Percentiles rank a stretch among this genome's conserved stretches.
phyloP scores from a whole-genome alignment of 2,113 vertebrate genomes.

The Microcebus jonahi region DNA sequence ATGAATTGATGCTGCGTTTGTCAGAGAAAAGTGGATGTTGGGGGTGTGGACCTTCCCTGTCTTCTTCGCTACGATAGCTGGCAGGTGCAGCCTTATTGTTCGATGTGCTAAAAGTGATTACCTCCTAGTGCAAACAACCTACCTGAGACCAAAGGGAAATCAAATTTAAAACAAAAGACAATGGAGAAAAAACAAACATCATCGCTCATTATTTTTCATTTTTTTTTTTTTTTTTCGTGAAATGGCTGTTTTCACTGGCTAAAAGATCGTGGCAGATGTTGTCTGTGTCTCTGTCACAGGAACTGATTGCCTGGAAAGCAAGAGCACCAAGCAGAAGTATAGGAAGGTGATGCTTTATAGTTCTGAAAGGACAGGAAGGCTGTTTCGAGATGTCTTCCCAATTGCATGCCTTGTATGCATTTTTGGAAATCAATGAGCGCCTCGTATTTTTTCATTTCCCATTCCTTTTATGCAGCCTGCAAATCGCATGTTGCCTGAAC shows the following conservation, averaged over 20 bases:
- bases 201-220: slow-evolving; percentile 67
- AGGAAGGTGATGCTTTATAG: slow-evolving; percentile 8
- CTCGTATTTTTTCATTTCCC: background rate
- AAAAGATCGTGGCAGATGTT: slow-evolving; percentile 45
- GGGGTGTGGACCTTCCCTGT: background rate
- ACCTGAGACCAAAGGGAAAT: slow-evolving; percentile 57
- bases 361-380: background rate
- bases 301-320: slow-evolving; percentile 43
- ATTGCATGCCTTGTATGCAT: slow-evolving; percentile 22
- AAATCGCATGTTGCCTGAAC: background rate
- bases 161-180: slow-evolving; percentile 47
- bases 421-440: slow-evolving; percentile 21
- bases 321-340: background rate
- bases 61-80: background rate
- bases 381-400: slow-evolving; percentile 1
- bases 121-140: slow-evolving; percentile 20
- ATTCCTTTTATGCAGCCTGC: background rate
- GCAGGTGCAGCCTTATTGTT: background rate
- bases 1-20: background rate
- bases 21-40: background rate
- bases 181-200: slow-evolving; percentile 23
- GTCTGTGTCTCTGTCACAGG: slow-evolving; percentile 45
- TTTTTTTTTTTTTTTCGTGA: slow-evolving; percentile 45
- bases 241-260: slow-evolving; percentile 66
- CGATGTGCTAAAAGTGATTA: background rate